Base-by-base conservation (phyloP, 2,888 invertebrate species). In the Rhamnusium bicolor region DNA sequence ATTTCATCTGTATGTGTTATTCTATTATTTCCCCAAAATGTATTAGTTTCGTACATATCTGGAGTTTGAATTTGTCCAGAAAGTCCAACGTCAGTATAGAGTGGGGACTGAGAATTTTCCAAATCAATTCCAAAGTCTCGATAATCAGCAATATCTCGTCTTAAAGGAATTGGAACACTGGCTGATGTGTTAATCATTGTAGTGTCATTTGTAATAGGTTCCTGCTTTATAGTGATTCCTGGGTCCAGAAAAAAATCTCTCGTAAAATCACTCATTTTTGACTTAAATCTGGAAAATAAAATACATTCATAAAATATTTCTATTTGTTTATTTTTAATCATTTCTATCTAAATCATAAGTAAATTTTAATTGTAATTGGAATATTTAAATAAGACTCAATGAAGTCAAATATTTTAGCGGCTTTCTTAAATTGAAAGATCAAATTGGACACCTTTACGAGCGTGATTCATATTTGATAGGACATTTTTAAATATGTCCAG, bases 191-290 rank as follows among this genome's bases (percentile, higher is more conserved):
- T 86, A 70, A 89, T 87, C 60, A 88, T 85, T 32, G 85, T 84
- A 73, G 81, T 70, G 75, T 91, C 91, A 78, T 88, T 69, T 60
- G 85, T 72, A 3, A 47, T 5, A 51, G 91, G 90, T 86, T 93
- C 92, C 85, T 92, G 91, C 86, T 93, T 93, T 79, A 92, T 91
- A 81, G 90, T 89, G 79, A 92, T 89, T 82, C 90, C 91, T 80
- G 91, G 88, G 83, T 92, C 92, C 81, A 92, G 86, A 87, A 91
- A 91, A 88, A 91, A 92, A 85, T 92, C 92, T 86, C 90, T 90
- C 82, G 90, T 89, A 89, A 90, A 92, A 88, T 92, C 92, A 83
- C 91, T 90, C 92, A 92, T 92, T 61, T 60, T 46, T 10, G 1
- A 12, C 18, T n/a, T n/a, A 40, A n/a, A n/a, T 2, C 12, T 51